Evolutionary conservation across 2,888 invertebrate genomes (phyloP).

Genomic region (Idaea aversata): DNA sequence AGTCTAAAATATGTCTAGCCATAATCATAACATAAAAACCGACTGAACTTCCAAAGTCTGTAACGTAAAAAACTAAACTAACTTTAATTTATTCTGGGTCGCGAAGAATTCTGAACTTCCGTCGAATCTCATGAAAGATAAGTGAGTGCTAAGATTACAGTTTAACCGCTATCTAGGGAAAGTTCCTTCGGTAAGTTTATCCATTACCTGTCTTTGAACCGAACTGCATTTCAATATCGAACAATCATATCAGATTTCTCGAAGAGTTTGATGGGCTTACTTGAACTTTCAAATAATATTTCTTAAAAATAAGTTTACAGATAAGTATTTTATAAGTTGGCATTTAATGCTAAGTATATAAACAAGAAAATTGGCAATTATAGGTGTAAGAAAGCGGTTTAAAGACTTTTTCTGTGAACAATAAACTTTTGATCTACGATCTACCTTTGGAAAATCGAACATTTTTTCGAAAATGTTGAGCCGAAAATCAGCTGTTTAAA

Average conservation of each 20-base stretch:
- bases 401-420: no score
- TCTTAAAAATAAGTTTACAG: no score
- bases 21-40: neutral
- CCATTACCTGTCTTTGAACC: slow-evolving; percentile 10
- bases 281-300: neutral
- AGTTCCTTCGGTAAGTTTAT: slow-evolving; percentile 12
- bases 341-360: no score
- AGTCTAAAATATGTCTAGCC: neutral
- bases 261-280: neutral
- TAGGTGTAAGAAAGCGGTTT: no score
- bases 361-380: no score
- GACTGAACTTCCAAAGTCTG: neutral
- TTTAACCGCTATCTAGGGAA: slow-evolving; percentile 22
- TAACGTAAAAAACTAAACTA: neutral
- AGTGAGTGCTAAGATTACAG: slow-evolving; percentile 19
- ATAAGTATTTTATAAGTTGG: no score
- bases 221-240: slow-evolving; percentile 10
- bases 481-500: no score
- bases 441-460: no score
- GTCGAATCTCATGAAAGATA: slow-evolving; percentile 30
- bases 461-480: no score
- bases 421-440: no score
- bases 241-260: slow-evolving; percentile 5
- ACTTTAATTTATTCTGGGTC: slow-evolving; percentile 9
- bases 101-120: slow-evolving; percentile 20